Conservation (phyloP, 1,140 invertebrate species). For the Drosophila triauraria region DNA sequence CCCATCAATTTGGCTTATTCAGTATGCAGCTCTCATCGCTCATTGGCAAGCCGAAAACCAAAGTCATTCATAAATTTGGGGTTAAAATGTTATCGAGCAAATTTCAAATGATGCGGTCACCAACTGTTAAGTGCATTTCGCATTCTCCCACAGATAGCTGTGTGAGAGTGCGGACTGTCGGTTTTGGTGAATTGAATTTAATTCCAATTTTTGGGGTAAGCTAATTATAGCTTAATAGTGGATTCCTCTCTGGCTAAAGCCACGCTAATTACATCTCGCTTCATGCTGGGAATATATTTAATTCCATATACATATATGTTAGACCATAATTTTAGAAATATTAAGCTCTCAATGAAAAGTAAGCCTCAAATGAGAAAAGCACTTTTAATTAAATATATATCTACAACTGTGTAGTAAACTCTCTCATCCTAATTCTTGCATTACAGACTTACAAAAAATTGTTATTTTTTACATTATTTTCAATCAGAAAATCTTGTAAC, state of each 20-base stretch:
- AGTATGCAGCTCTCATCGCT: conserved; percentile 56
- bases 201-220: conserved; percentile 17
- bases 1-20: conserved; percentile 75
- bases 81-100: conserved; percentile 66
- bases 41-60: conserved; percentile 50
- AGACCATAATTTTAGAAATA: too few relatives aligned
- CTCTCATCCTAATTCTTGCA: too few relatives aligned
- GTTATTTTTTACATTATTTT: too few relatives aligned
- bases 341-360: too few relatives aligned
- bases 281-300: background rate
- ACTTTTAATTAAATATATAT: too few relatives aligned
- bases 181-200: conserved; percentile 17
- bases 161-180: conserved; percentile 12
- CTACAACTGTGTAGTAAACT: too few relatives aligned
- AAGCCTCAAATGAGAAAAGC: too few relatives aligned
- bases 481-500: background rate
- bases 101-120: conserved; percentile 69
- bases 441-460: too few relatives aligned
- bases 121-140: conserved; percentile 54
- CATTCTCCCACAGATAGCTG: conserved; percentile 7
- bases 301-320: background rate
- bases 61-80: conserved; percentile 76
- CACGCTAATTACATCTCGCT: conserved; percentile 5
- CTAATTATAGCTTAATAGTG: conserved; percentile 23
- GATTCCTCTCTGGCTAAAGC: background rate